Base-by-base conservation (phyloP, 2,797 vertebrate species). In the Morus bassanus region DNA sequence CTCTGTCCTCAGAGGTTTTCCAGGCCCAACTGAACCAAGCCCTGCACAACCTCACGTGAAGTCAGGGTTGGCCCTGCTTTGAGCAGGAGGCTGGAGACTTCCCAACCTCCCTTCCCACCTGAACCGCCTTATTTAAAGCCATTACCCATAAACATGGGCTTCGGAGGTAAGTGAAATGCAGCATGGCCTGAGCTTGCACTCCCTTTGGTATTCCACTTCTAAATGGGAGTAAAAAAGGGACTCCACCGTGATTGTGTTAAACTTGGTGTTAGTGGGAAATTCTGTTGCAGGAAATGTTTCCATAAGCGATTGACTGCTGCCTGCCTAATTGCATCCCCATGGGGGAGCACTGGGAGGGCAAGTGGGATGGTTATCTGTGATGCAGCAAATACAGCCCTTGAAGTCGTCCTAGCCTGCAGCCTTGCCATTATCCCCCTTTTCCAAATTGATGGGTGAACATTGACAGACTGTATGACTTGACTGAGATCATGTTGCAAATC, bases 351-450 rank as follows among this genome's bases (percentile, higher is more conserved):
- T 18, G 53, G 46, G 33, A 39, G 31, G 53, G 37, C 1, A 1
- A 25, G 14, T 4, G 31, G 9, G 2, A 6, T 15, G 17, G 37
- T 64, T 28, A 7, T 35, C 33, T 56, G 19, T 13, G 41, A 45
- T 24, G 33, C n/a, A 76, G 28, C 53, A 87, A 48, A 54, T 23
- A 23, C 27, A 41, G 19, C 50, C n/a, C 41, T 79, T 79, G n/a
- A 68, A 64, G 57, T 39, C 18, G n/a, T 43, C 65, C 0, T 0
- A 48, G 11, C 33, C 33, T 80, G 70, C 65, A 43, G 46, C 43
- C 56, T 87, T 0, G 0, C 59, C 3, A 0, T 39, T 73, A 53
- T 17, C 10, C n/a, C 69, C 9, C 10, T 81, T 68, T 65, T 9
- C 46, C 35, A 68, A 35, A 60, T 0, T 22, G 41, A 27, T 15